Evolutionary conservation across 2,113 vertebrate species (phyloP).

Genomic region (Stigmatopora argus): DNA sequence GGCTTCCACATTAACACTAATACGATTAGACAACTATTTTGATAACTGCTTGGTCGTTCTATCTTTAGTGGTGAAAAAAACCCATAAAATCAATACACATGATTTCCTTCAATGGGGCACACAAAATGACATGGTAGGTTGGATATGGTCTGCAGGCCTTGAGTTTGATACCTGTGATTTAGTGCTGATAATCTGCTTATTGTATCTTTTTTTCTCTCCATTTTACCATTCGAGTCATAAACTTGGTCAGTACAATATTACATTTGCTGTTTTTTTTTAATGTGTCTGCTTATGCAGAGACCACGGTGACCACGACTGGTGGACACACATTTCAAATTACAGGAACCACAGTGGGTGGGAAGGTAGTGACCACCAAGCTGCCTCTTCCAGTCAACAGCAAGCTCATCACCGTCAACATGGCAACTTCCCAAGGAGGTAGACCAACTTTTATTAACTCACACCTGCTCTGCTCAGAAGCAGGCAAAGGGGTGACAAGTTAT

Average conservation of each 20-base stretch:
- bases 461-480: constrained; percentile 8
- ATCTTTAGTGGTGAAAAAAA: too few relatives aligned
- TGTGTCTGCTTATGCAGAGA: constrained; percentile 75
- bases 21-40: too few relatives aligned
- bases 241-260: background rate
- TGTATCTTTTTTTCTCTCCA: background rate
- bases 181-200: background rate
- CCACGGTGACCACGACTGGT: constrained; percentile 79
- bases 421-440: constrained; percentile 96
- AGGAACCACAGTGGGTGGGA: constrained; percentile 86
- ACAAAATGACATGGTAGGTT: too few relatives aligned
- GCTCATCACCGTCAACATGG: constrained; percentile 96
- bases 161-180: too few relatives aligned
- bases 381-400: constrained; percentile 98
- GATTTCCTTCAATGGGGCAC: too few relatives aligned
- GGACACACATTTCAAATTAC: constrained; percentile 96
- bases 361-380: constrained; percentile 92
- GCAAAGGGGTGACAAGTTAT: background rate
- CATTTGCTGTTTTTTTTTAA: constrained; percentile 3
- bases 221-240: background rate
- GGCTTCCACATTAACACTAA: too few relatives aligned
- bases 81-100: too few relatives aligned
- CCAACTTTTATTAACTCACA: constrained; percentile 44
- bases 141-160: too few relatives aligned
- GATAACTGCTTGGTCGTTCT: too few relatives aligned